phyloP scores from a whole-genome alignment of 2,797 vertebrate genomes.

The Sebastolobus altivelis region DNA sequence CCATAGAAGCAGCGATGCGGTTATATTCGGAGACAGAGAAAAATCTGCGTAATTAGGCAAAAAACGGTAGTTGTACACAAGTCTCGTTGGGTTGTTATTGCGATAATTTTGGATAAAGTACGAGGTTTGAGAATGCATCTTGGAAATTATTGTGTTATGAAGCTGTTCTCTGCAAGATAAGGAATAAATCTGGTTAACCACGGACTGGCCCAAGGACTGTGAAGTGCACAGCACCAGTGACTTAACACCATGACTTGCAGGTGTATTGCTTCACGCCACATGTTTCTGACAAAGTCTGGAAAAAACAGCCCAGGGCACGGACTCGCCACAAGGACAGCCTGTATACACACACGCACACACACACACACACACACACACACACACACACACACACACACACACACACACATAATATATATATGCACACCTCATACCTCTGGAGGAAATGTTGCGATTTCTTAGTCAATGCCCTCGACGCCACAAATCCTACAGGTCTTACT shows the following conservation, averaged over 20 bases:
- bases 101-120: slow-evolving; percentile 25
- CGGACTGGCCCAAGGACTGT: slow-evolving; percentile 58
- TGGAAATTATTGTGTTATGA: slow-evolving; percentile 41
- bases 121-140: slow-evolving; percentile 34
- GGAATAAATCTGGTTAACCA: slow-evolving; percentile 49
- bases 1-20: slow-evolving; percentile 39
- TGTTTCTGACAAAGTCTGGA: slow-evolving; percentile 73
- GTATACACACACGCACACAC: not conserved
- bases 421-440: slow-evolving; percentile 65
- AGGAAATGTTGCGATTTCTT: slow-evolving; percentile 80
- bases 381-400: not conserved
- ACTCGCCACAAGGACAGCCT: slow-evolving; percentile 67
- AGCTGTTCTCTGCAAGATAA: slow-evolving; percentile 62
- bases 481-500: slow-evolving; percentile 83
- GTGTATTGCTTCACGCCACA: slow-evolving; percentile 78
- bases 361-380: slow-evolving; percentile 27
- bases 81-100: slow-evolving; percentile 14
- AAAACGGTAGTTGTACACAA: slow-evolving; percentile 9
- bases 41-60: slow-evolving; percentile 50
- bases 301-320: slow-evolving; percentile 73
- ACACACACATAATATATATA: slow-evolving; percentile 10
- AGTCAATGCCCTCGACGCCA: slow-evolving; percentile 80
- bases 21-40: slow-evolving; percentile 24
- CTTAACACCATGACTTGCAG: slow-evolving; percentile 78
- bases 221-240: slow-evolving; percentile 71